A percentile compares a stretch with the other conserved stretches of the same genome.
Conservation (phyloP, 2,113 vertebrate species). For the Oreotragus oreotragus region DNA sequence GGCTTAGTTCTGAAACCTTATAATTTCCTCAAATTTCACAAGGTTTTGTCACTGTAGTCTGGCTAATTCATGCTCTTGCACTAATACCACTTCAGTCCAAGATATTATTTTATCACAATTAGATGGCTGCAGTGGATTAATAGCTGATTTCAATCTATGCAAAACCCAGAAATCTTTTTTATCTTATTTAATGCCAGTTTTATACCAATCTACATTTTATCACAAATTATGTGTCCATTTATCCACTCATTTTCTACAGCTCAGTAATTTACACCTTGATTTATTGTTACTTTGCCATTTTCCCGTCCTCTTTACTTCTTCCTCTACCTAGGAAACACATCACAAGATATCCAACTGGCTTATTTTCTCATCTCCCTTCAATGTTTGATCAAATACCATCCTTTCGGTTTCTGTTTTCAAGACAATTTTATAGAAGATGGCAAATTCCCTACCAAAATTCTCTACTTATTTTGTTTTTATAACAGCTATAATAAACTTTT, state of each 20-base stretch:
- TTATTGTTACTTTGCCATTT: background rate
- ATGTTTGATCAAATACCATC: background rate
- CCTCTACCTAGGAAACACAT: background rate
- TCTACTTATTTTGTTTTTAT: background rate
- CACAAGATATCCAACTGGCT: background rate
- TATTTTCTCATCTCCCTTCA: background rate
- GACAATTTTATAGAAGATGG: background rate
- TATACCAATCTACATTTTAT: background rate
- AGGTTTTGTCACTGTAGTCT: background rate
- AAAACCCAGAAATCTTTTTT: background rate
- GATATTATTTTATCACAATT: background rate
- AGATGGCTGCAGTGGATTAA: background rate
- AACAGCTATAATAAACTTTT: background rate
- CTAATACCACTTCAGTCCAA: background rate
- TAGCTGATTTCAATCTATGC: background rate
- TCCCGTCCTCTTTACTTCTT: background rate
- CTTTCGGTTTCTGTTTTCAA: background rate
- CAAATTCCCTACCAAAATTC: background rate
- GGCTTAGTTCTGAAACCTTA: background rate
- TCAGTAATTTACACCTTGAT: background rate
- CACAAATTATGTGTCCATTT: background rate
- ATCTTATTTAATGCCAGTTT: background rate
- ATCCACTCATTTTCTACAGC: background rate
- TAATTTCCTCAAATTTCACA: background rate
- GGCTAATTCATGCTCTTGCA: background rate